These are phyloP conservation scores for Istiophorus platypterus DNA, from an alignment of 2,113 vertebrate genomes.

Conservation along the genomic window DNA sequence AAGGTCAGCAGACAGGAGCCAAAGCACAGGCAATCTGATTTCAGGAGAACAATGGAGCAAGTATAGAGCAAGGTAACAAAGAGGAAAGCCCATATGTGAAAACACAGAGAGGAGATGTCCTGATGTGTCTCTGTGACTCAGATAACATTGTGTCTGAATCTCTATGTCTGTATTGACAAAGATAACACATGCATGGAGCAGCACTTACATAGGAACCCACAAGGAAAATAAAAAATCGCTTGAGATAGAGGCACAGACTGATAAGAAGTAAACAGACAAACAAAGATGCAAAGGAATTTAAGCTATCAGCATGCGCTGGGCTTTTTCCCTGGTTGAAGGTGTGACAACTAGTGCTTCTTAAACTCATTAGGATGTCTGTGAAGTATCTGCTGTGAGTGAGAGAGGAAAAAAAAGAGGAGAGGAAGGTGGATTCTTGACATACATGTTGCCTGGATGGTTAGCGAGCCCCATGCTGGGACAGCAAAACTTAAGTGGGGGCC, in stretches of 20 bases:
- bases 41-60: constrained; percentile 37
- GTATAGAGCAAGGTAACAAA: constrained; percentile 37
- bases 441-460: constrained; percentile 30
- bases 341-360: constrained; percentile 27
- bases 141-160: constrained; percentile 63
- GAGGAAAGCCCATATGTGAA: constrained; percentile 30
- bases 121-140: constrained; percentile 32
- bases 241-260: constrained; percentile 48
- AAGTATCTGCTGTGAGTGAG: constrained; percentile 22
- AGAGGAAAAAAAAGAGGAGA: background rate
- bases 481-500: constrained; percentile 43
- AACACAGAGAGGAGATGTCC: constrained; percentile 24
- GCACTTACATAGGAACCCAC: background rate
- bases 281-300: constrained; percentile 45
- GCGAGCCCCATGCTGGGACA: constrained; percentile 42
- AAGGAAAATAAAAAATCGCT: constrained; percentile 34
- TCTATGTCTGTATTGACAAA: constrained; percentile 48
- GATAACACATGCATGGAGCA: constrained; percentile 49
- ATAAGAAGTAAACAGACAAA: constrained; percentile 48
- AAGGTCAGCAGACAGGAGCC: constrained; percentile 35
- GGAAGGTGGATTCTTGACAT: constrained; percentile 9
- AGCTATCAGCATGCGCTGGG: constrained; percentile 29
- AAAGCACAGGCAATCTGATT: constrained; percentile 7
- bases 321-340: constrained; percentile 35
- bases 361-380: constrained; percentile 44